Evolutionary conservation across 1,140 invertebrate species (phyloP), one percentile per base, ranked within the genome.

Genomic region (Euglossa dilemma): DNA sequence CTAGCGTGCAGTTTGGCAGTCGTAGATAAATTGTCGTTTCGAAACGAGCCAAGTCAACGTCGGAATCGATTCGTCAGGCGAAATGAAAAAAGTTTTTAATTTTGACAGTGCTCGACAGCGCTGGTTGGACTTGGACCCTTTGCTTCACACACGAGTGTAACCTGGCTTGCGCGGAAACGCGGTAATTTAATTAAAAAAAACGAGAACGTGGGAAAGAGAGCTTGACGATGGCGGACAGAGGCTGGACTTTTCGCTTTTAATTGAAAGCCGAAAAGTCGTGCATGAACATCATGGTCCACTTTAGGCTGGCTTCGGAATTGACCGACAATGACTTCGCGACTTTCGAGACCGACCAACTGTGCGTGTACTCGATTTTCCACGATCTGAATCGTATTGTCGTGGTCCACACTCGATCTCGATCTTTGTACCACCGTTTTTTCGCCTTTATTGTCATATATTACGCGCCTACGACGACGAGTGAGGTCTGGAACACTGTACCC

Each of bases 161-260:
- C 28, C 14, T 16, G 36, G 23, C 14, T 47, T 28, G 64, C 23
- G 36, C 16, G 14, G 50, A 28, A 47, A 25, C 47, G 57, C 6
- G 18, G 78, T 84, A 87, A 88, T 88, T 88, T 78, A 87, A 88
- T 88, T 81, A 79, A 80, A 87, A 88, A 70, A 80, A 59, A 11
- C 23, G 20, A 28, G 36, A 25, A 14, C 23, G 23, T 45, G 28
- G 0, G 23, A 20, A 59, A 45, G 25, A 25, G 45, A 66, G 14
- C 45, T 47, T n/a, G 77, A 59, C 59, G 25, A 23, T n/a, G 8
- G 4, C 14, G 47, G 56, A 67, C 63, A 66, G 52, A 14, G 69
- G 18, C 52, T 14, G 50, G 64, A 63, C 61, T 85, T 79, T 88
- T 69, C 86, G 71, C 79, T 88, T 36, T 88, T 88, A 88, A 88